These are phyloP conservation scores for Pararge aegeria DNA, from an alignment of 1,140 invertebrate genomes.

Conservation along the genomic window DNA sequence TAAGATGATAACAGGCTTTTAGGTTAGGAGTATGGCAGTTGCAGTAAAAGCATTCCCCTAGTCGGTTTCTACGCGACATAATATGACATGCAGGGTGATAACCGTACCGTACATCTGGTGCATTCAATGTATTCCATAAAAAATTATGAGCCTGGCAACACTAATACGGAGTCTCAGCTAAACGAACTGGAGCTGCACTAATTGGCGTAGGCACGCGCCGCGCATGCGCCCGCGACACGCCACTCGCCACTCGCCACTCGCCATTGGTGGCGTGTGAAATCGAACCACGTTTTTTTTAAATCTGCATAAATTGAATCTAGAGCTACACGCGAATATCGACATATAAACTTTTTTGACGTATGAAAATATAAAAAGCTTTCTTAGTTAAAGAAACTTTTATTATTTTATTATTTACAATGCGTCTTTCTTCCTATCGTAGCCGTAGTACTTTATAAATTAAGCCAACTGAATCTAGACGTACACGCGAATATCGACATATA, in stretches of 20 bases:
- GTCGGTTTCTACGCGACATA: constrained; percentile 48
- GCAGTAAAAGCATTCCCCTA: constrained; percentile 50
- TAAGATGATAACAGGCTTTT: too few relatives aligned
- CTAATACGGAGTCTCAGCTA: constrained; percentile 51
- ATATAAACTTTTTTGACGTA: constrained; percentile 12
- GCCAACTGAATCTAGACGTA: not conserved
- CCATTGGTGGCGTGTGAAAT: constrained; percentile 75
- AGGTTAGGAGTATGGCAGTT: too few relatives aligned
- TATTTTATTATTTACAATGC: too few relatives aligned
- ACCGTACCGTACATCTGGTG: too few relatives aligned
- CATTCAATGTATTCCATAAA: not conserved
- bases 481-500: constrained; percentile 14
- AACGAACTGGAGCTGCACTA: constrained; percentile 76
- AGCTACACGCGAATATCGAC: constrained; percentile 12
- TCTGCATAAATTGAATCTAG: constrained; percentile 10
- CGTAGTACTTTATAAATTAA: too few relatives aligned
- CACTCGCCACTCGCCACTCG: constrained; percentile 48
- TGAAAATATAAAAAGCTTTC: constrained; percentile 2
- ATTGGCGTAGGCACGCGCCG: constrained; percentile 75
- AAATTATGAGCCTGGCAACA: not conserved
- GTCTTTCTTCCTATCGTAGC: too few relatives aligned
- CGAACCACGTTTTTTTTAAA: constrained; percentile 41
- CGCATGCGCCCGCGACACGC: constrained; percentile 65
- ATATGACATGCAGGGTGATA: too few relatives aligned
- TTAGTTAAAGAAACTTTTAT: too few relatives aligned